These are phyloP conservation scores for Melitaea athalia DNA, from an alignment of 2,888 invertebrate genomes.

Conservation along the genomic window DNA sequence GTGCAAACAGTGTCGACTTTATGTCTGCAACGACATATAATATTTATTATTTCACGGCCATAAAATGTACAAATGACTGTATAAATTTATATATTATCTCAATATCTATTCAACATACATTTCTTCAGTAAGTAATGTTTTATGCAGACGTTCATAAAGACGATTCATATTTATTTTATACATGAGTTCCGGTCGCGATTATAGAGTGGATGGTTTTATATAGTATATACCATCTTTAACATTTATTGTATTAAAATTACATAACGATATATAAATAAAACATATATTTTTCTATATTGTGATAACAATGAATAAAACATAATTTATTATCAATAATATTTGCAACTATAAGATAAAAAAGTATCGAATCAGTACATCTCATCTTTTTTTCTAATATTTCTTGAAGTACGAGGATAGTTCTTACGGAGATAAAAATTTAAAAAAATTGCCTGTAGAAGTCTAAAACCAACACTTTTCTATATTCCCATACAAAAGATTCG, in stretches of 20 bases:
- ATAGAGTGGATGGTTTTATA: slow-evolving; percentile 21
- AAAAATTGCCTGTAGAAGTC: no score
- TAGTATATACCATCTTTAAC: slow-evolving; percentile 1
- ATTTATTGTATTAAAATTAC: background rate
- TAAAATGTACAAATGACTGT: slow-evolving; percentile 12
- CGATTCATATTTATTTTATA: slow-evolving; percentile 33
- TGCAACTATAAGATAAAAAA: no score
- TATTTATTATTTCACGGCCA: slow-evolving; percentile 7
- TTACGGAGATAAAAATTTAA: no score
- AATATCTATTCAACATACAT: slow-evolving; percentile 13
- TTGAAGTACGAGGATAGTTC: no score
- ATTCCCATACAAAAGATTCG: no score
- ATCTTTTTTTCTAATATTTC: no score
- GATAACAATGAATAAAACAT: no score
- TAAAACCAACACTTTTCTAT: no score
- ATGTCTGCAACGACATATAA: background rate
- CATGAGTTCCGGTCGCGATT: slow-evolving; percentile 24
- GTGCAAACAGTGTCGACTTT: background rate
- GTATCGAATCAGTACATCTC: no score
- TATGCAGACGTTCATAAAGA: slow-evolving; percentile 26
- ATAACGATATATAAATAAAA: background rate
- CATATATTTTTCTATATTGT: background rate
- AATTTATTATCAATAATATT: no score
- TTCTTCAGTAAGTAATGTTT: slow-evolving; percentile 11
- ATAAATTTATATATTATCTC: slow-evolving; percentile 13